phyloP scores from a whole-genome alignment of 1,140 invertebrate species.

The Batillaria attramentaria region DNA sequence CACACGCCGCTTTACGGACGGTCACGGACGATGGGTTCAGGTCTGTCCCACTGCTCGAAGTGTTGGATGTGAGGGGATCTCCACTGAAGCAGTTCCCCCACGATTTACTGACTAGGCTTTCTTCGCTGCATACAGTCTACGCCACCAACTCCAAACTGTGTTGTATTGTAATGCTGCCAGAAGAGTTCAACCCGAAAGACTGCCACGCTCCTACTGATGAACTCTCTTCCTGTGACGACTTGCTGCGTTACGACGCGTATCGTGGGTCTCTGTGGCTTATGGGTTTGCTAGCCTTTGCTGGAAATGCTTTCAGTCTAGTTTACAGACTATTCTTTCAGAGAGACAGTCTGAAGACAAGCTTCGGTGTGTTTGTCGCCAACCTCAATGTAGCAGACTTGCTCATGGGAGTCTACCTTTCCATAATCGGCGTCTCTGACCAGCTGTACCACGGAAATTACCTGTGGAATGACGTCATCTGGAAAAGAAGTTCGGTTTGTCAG shows the following conservation, averaged over 20 bases:
- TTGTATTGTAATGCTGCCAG: not conserved
- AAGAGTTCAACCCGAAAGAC: not conserved
- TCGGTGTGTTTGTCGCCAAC: slow-evolving; percentile 33
- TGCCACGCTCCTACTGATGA: not conserved
- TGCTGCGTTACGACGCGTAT: slow-evolving; percentile 5
- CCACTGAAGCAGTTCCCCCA: slow-evolving; percentile 21
- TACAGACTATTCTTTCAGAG: slow-evolving; percentile 24
- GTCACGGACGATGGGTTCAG: slow-evolving; percentile 22
- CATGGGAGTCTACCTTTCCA: slow-evolving; percentile 58
- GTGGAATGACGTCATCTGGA: slow-evolving; percentile 46
- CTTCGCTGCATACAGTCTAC: slow-evolving; percentile 35
- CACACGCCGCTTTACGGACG: slow-evolving; percentile 2
- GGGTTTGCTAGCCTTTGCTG: slow-evolving; percentile 38
- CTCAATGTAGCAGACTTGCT: slow-evolving; percentile 53
- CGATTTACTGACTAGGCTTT: slow-evolving; percentile 39
- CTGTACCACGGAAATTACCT: slow-evolving; percentile 49
- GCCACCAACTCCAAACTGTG: slow-evolving; percentile 30
- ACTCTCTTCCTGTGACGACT: slow-evolving; percentile 17
- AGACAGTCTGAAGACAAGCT: slow-evolving; percentile 22
- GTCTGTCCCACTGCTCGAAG: slow-evolving; percentile 9
- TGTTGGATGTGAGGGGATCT: slow-evolving; percentile 30
- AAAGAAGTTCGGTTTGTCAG: slow-evolving; percentile 41
- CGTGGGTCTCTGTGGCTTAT: slow-evolving; percentile 39
- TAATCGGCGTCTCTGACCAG: slow-evolving; percentile 52
- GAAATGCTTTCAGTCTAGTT: slow-evolving; percentile 43